phyloP scores from a whole-genome alignment of 2,888 invertebrate species.

The Helobdella robusta region DNA sequence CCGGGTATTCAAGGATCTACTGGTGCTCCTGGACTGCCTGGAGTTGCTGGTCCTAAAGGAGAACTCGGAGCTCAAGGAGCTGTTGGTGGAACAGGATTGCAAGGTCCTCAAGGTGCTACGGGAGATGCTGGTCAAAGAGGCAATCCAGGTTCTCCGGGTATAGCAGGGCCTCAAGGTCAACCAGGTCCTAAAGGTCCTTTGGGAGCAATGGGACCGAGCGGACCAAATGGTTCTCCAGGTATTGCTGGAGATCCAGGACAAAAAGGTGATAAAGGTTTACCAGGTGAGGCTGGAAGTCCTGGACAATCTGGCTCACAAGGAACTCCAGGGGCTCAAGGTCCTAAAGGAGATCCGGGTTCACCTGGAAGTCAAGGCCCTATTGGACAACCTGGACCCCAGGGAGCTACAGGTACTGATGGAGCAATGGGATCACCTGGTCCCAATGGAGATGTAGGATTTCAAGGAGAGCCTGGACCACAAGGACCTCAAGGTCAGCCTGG shows the following conservation, averaged over 20 bases:
- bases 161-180: slow-evolving; percentile 20
- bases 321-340: slow-evolving; percentile 28
- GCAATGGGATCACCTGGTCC: slow-evolving; percentile 29
- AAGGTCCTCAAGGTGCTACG: slow-evolving; percentile 22
- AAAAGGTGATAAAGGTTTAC: slow-evolving; percentile 27
- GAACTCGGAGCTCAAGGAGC: slow-evolving; percentile 24
- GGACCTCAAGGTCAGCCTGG: slow-evolving; percentile 31
- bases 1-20: slow-evolving; percentile 10
- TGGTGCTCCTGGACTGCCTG: slow-evolving; percentile 24
- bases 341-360: slow-evolving; percentile 13
- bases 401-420: slow-evolving; percentile 24
- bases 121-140: slow-evolving; percentile 31
- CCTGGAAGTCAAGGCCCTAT: slow-evolving; percentile 26
- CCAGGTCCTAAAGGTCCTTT: slow-evolving; percentile 20
- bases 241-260: slow-evolving; percentile 27
- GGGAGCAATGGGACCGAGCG: slow-evolving; percentile 28
- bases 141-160: slow-evolving; percentile 29
- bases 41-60: slow-evolving; percentile 30
- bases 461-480: slow-evolving; percentile 19
- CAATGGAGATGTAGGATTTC: slow-evolving; percentile 38
- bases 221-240: slow-evolving; percentile 27
- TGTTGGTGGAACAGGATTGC: slow-evolving; percentile 53
- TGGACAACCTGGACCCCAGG: slow-evolving; percentile 24
- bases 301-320: slow-evolving; percentile 30
- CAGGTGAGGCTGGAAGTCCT: slow-evolving; percentile 30